phyloP scores from a whole-genome alignment of 2,888 invertebrate genomes.

The Rotaria magnacalcarata region DNA sequence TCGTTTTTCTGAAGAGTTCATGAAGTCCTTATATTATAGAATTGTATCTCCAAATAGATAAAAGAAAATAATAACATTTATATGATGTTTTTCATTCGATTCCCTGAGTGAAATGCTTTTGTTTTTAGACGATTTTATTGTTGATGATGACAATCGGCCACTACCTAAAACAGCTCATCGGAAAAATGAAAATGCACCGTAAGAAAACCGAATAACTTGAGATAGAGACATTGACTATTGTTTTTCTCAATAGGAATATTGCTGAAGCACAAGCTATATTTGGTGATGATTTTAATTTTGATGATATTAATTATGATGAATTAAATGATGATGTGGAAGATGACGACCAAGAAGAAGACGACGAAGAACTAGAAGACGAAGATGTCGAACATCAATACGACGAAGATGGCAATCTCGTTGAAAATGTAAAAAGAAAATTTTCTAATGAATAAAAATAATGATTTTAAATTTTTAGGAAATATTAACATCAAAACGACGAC shows the following conservation, averaged over 20 bases:
- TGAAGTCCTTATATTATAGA: too few relatives aligned
- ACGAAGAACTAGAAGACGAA: conserved; percentile 33
- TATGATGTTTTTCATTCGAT: too few relatives aligned
- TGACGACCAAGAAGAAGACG: conserved; percentile 36
- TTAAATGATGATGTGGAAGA: conserved; percentile 30
- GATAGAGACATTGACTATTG: too few relatives aligned
- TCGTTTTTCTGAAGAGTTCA: too few relatives aligned
- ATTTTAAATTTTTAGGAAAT: neutral
- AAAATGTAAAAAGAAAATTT: neutral
- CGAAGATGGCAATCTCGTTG: conserved; percentile 14
- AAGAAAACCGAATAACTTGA: neutral
- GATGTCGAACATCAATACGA: conserved; percentile 34
- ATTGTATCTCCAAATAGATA: too few relatives aligned
- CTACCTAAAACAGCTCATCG: neutral
- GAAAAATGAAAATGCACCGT: neutral
- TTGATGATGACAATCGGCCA: conserved; percentile 18
- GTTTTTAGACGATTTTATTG: conserved; percentile 35
- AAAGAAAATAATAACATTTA: too few relatives aligned
- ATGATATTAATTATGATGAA: conserved; percentile 36
- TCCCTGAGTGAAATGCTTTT: neutral
- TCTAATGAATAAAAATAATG: neutral
- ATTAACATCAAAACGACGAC: neutral
- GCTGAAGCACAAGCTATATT: conserved; percentile 43
- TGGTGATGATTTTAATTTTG: conserved; percentile 26
- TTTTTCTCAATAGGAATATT: neutral